A percentile compares a stretch with the other conserved stretches of the same genome.
Evolutionary conservation across 2,888 invertebrate genomes (phyloP).

Genomic region (Melangyna quadrimaculata): DNA sequence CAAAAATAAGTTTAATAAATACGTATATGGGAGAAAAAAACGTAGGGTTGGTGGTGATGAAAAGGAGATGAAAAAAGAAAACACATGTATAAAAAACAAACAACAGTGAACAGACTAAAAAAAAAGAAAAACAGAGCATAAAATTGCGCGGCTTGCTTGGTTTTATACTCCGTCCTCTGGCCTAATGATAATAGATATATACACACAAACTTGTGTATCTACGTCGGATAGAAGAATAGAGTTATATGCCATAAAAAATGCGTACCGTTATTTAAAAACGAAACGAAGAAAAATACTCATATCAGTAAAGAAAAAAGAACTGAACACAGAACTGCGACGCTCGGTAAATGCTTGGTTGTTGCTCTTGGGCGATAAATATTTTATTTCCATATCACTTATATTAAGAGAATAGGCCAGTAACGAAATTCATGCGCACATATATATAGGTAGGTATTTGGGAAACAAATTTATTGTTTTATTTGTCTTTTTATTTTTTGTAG

Average conservation of each 20-base stretch:
- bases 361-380: no score
- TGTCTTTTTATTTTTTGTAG: no score
- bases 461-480: no score
- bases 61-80: not conserved
- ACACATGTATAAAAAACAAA: not conserved
- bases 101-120: no score
- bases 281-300: not conserved
- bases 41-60: not conserved
- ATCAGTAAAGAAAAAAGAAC: not conserved
- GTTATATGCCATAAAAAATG: no score
- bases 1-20: not conserved
- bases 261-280: not conserved
- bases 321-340: no score
- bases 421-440: no score
- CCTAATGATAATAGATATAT: not conserved
- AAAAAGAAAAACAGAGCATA: not conserved
- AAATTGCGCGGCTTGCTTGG: not conserved
- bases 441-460: no score
- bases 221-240: not conserved
- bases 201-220: not conserved
- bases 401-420: no score
- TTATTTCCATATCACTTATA: no score
- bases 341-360: no score
- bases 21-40: not conserved
- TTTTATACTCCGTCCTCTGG: not conserved